Percentiles rank a stretch among this genome's conserved stretches.
These are phyloP conservation scores for Drosophila mojavensis DNA, from an alignment of 1,140 invertebrate genomes.

Conservation along the genomic window DNA sequence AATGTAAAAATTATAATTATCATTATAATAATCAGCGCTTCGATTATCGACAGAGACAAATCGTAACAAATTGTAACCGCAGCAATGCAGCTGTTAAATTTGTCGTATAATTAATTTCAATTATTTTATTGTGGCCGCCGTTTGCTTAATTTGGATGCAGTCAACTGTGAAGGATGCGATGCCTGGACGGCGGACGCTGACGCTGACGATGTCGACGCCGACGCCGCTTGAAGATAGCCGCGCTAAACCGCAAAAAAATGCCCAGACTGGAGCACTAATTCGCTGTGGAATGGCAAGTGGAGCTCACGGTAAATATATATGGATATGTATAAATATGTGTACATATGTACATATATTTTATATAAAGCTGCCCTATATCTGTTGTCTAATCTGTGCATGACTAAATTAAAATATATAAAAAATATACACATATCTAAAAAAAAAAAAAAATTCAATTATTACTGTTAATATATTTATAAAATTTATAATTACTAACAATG, in stretches of 20 bases:
- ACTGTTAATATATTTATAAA: no score
- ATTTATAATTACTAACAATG: no score
- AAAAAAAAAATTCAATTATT: no score
- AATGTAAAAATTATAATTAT: conserved; percentile 2
- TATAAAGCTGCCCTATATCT: neutral
- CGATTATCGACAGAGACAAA: conserved; percentile 63
- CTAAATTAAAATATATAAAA: neutral
- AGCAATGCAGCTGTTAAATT: conserved; percentile 76
- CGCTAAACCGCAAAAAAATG: conserved; percentile 53
- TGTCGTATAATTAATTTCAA: conserved; percentile 79
- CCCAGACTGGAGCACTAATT: conserved; percentile 45
- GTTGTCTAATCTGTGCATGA: conserved; percentile 1
- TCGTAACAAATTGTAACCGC: conserved; percentile 68
- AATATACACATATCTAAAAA: neutral
- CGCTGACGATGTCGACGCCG: conserved; percentile 32
- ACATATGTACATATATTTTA: neutral
- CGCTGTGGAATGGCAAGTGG: conserved; percentile 4
- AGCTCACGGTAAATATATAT: neutral
- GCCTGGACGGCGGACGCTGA: conserved; percentile 59
- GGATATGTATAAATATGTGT: neutral
- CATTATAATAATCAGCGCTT: conserved; percentile 42
- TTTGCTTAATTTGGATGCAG: conserved; percentile 76
- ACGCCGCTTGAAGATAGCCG: conserved; percentile 71
- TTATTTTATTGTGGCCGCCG: conserved; percentile 76
- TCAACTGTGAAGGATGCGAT: conserved; percentile 79